Evolutionary conservation across 2,888 invertebrate genomes (phyloP).

Genomic region (Melinaea marsaeus): DNA sequence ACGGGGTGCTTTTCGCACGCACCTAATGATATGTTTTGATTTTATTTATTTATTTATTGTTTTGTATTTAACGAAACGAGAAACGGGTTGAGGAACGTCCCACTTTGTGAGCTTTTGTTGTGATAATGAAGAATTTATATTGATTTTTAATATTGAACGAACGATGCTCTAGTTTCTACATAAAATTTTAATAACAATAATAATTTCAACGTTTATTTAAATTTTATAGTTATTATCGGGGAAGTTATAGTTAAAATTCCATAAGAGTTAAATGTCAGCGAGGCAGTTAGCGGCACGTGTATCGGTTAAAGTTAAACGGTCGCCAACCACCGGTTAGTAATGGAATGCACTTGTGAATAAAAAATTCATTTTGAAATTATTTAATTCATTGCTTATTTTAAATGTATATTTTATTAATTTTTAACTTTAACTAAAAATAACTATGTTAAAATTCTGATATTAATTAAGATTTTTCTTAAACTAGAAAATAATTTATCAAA

Average conservation of each 20-base stretch:
- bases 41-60: slow-evolving; percentile 37
- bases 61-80: slow-evolving; percentile 23
- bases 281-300: slow-evolving; percentile 14
- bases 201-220: too few relatives aligned
- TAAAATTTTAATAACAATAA: not conserved
- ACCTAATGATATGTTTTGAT: slow-evolving; percentile 53
- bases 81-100: slow-evolving; percentile 27
- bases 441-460: too few relatives aligned
- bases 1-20: slow-evolving; percentile 49
- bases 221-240: not conserved
- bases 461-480: too few relatives aligned
- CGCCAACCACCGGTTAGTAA: slow-evolving; percentile 18
- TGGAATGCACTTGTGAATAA: slow-evolving; percentile 11
- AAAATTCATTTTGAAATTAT: slow-evolving; percentile 3
- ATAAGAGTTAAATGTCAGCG: slow-evolving; percentile 11
- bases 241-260: slow-evolving; percentile 3
- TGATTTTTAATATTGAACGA: slow-evolving; percentile 25
- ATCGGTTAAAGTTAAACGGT: slow-evolving; percentile 24
- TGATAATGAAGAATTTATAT: slow-evolving; percentile 21
- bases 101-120: slow-evolving; percentile 17
- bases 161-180: slow-evolving; percentile 6
- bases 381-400: too few relatives aligned
- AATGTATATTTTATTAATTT: too few relatives aligned
- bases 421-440: too few relatives aligned
- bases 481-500: too few relatives aligned